phyloP scores from a whole-genome alignment of 1,140 invertebrate genomes.

The Eumaeus atala region DNA sequence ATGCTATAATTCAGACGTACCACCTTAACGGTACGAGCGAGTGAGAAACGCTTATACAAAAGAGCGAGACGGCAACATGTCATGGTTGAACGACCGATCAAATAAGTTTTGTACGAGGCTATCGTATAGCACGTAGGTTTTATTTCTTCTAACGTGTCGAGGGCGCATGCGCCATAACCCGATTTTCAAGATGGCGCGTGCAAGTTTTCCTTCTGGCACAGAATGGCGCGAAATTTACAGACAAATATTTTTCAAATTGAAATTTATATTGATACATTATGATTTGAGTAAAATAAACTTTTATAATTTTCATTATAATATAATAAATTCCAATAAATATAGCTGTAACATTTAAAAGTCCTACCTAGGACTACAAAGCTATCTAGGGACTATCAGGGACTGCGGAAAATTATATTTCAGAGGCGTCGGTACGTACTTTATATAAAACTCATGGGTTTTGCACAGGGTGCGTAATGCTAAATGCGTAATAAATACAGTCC shows the following conservation, averaged over 20 bases:
- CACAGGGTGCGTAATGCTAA: no score
- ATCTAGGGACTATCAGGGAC: no score
- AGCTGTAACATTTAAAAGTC: no score
- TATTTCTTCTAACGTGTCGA: conserved; percentile 63
- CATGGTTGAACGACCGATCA: conserved; percentile 72
- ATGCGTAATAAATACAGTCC: no score
- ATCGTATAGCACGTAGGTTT: conserved; percentile 67
- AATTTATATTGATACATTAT: no score
- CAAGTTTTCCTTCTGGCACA: conserved; percentile 33
- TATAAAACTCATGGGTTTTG: no score
- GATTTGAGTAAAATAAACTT: no score
- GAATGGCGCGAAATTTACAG: conserved; percentile 37
- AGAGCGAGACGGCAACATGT: conserved; percentile 40
- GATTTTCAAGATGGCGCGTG: conserved; percentile 53
- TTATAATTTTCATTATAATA: no score
- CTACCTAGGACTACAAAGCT: no score
- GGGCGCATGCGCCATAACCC: conserved; percentile 44
- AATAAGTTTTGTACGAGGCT: conserved; percentile 67
- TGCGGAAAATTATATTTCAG: no score
- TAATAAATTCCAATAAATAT: no score
- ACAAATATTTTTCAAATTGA: conserved; percentile 24
- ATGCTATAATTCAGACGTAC: conserved; percentile 68
- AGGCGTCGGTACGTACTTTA: no score
- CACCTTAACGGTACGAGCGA: conserved; percentile 67
- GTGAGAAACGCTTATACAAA: conserved; percentile 38